These are phyloP conservation scores for Luehdorfia chinensis DNA, from an alignment of 1,140 invertebrate species.

Conservation along the genomic window DNA sequence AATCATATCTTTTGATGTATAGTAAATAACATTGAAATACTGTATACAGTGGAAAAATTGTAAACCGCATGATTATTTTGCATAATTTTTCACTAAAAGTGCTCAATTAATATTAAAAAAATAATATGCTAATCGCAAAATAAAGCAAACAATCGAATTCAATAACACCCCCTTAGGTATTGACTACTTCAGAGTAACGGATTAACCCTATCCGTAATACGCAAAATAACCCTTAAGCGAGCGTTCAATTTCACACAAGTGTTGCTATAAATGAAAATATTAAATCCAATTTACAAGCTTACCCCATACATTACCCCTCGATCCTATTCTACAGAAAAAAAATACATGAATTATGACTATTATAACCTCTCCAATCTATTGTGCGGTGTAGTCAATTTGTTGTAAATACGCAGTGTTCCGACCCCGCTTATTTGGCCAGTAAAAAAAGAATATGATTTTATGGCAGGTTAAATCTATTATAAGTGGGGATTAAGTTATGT, in stretches of 20 bases:
- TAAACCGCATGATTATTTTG: no score
- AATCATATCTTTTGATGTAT: no score
- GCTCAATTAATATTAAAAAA: no score
- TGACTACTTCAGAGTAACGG: slow-evolving; percentile 29
- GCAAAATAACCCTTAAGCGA: slow-evolving; percentile 54
- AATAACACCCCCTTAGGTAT: slow-evolving; percentile 24
- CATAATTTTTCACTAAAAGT: no score
- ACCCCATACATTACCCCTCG: slow-evolving; percentile 56
- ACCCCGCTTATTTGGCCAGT: slow-evolving; percentile 56
- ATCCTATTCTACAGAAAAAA: slow-evolving; percentile 42
- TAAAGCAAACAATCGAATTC: slow-evolving; percentile 26
- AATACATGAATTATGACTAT: slow-evolving; percentile 72
- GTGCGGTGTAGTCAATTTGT: slow-evolving; percentile 55
- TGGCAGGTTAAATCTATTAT: slow-evolving; percentile 75
- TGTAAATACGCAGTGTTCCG: slow-evolving; percentile 53
- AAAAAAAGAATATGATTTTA: slow-evolving; percentile 71
- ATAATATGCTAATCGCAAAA: slow-evolving; percentile 17
- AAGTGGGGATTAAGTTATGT: slow-evolving; percentile 72
- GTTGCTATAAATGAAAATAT: slow-evolving; percentile 70
- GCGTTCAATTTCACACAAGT: slow-evolving; percentile 73
- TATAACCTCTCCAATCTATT: slow-evolving; percentile 63
- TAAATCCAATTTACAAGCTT: slow-evolving; percentile 72
- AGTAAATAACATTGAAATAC: no score
- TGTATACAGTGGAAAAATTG: no score
- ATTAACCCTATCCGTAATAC: slow-evolving; percentile 56